Percentiles rank a stretch among this genome's conserved stretches.
Evolutionary conservation across 2,797 vertebrate genomes (phyloP).

Genomic region (Valencia hispanica): DNA sequence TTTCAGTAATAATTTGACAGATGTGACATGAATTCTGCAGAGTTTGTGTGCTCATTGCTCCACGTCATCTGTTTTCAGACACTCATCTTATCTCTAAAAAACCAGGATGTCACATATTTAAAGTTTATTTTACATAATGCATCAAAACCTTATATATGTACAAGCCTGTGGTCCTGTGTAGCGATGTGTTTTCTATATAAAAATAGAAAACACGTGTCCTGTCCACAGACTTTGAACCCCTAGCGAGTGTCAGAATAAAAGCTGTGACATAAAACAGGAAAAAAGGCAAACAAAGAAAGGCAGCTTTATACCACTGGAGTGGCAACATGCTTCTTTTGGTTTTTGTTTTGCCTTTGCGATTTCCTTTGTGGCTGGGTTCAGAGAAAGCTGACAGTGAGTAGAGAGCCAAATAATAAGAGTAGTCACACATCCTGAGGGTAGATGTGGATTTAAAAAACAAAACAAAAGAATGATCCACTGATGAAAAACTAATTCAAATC

Average conservation of each 20-base stretch:
- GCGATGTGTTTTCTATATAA: conserved; percentile 39
- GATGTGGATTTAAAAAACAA: conserved; percentile 79
- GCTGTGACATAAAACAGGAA: conserved; percentile 55
- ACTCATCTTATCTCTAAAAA: no score
- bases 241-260: conserved; percentile 63
- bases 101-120: conserved; percentile 61
- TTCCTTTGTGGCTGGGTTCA: conserved; percentile 68
- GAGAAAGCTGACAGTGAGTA: conserved; percentile 51
- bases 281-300: conserved; percentile 59
- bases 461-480: conserved; percentile 77
- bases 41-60: conserved; percentile 19
- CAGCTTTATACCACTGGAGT: conserved; percentile 69
- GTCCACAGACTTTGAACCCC: conserved; percentile 45
- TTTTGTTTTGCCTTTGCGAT: conserved; percentile 69
- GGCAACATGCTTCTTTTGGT: conserved; percentile 61
- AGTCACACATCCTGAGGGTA: conserved; percentile 71
- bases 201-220: conserved; percentile 27
- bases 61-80: not conserved
- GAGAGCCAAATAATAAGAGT: conserved; percentile 54
- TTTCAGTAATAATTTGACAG: conserved; percentile 16
- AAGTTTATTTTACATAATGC: conserved; percentile 72
- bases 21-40: conserved; percentile 27
- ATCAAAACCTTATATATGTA: conserved; percentile 58
- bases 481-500: conserved; percentile 75
- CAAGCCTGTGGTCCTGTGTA: conserved; percentile 28